phyloP scores from a whole-genome alignment of 2,888 invertebrate genomes.

The Phyllotreta striolata region DNA sequence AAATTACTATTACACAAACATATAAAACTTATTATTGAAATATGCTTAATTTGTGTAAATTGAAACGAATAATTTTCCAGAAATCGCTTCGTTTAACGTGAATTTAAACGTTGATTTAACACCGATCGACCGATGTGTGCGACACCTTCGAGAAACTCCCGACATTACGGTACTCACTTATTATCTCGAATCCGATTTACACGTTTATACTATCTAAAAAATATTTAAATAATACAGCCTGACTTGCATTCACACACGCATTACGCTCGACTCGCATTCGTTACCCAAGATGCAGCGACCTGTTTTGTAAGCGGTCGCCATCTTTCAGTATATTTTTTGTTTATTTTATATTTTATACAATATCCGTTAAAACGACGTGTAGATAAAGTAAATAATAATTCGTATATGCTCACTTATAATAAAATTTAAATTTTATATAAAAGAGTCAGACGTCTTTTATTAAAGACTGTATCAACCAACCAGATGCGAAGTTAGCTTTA shows the following conservation, averaged over 20 bases:
- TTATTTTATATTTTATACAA: constrained; percentile 49
- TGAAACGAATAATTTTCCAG: too few relatives aligned
- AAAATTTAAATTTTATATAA: constrained; percentile 52
- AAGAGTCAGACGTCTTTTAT: constrained; percentile 48
- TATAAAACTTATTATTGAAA: too few relatives aligned
- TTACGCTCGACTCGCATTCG: constrained; percentile 41
- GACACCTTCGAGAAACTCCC: constrained; percentile 22
- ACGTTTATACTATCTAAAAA: constrained; percentile 48
- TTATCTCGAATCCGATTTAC: constrained; percentile 44
- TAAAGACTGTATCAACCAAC: constrained; percentile 47
- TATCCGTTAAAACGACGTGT: constrained; percentile 50
- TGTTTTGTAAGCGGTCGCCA: constrained; percentile 48
- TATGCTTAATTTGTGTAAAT: too few relatives aligned
- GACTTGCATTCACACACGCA: constrained; percentile 56
- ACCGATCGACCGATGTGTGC: neutral
- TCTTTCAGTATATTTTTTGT: constrained; percentile 37
- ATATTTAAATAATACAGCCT: constrained; percentile 59
- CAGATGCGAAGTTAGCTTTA: constrained; percentile 49
- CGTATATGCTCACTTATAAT: constrained; percentile 54
- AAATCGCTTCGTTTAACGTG: too few relatives aligned
- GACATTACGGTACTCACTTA: constrained; percentile 48
- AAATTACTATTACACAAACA: too few relatives aligned
- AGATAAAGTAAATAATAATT: constrained; percentile 54
- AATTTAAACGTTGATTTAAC: too few relatives aligned
- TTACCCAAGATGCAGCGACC: constrained; percentile 40